Percentiles rank a stretch among this genome's conserved stretches.
phyloP scores from a whole-genome alignment of 2,113 vertebrate species.

The Rhipidura dahli region DNA sequence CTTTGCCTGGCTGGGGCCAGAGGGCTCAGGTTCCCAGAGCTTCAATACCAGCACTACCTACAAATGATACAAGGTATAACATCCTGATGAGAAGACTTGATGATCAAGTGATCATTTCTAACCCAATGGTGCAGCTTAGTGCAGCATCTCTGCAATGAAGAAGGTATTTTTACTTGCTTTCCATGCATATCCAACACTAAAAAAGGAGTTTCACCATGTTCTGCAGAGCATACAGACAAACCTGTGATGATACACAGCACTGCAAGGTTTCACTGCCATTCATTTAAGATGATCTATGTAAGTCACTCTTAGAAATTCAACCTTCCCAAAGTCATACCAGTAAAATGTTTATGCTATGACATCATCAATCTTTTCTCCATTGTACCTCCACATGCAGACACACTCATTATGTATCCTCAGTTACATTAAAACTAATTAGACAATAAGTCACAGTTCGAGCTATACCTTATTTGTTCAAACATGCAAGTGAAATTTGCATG shows the following conservation, averaged over 20 bases:
- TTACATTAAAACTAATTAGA: constrained; percentile 58
- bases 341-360: not conserved
- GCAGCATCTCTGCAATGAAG: not conserved
- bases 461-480: constrained; percentile 54
- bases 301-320: not conserved
- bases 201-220: not conserved
- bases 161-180: not conserved
- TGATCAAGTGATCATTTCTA: not conserved
- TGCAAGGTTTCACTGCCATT: not conserved
- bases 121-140: not conserved
- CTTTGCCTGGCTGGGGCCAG: not conserved
- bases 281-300: not conserved
- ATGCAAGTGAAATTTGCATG: constrained; percentile 67
- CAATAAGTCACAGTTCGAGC: constrained; percentile 49
- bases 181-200: not conserved
- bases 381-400: not conserved
- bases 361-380: not conserved
- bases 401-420: not conserved
- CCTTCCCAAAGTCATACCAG: constrained; percentile 3
- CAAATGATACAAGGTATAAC: not conserved
- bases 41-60: not conserved
- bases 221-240: not conserved
- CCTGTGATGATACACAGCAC: not conserved
- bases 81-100: not conserved
- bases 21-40: not conserved